Evolutionary conservation across 2,797 vertebrate species (phyloP).

Genomic region (Lemur catta): DNA sequence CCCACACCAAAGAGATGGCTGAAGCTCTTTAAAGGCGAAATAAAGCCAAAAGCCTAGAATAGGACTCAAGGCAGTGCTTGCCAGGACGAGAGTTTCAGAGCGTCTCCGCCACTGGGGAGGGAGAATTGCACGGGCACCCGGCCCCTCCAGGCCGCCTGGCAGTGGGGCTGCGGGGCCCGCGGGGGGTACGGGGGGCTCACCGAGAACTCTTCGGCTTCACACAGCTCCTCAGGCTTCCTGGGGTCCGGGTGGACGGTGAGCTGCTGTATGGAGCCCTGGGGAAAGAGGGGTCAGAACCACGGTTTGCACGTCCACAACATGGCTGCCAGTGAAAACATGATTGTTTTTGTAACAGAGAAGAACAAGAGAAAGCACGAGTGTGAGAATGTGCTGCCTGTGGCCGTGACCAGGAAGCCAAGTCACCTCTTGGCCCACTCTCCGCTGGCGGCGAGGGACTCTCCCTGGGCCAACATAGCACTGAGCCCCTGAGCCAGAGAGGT

Average conservation of each 20-base stretch:
- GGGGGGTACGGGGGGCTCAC: constrained; percentile 84
- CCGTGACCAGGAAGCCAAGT: neutral
- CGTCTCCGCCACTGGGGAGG: neutral
- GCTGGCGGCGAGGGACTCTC: neutral
- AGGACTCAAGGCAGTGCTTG: constrained; percentile 2
- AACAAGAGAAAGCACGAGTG: rapidly evolving
- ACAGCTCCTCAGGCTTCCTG: constrained; percentile 90
- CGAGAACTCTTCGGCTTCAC: constrained; percentile 94
- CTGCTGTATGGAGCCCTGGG: constrained; percentile 95
- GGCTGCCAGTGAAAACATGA: rapidly evolving
- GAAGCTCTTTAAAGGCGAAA: constrained; percentile 12
- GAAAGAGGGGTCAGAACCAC: neutral
- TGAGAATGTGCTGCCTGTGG: neutral
- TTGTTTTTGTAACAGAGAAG: rapidly evolving
- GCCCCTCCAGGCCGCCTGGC: neutral
- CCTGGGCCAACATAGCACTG: too few species aligned
- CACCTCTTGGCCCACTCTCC: neutral
- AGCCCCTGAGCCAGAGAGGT: neutral
- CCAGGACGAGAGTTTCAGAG: constrained; percentile 10
- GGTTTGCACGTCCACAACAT: rapidly evolving
- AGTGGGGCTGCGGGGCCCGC: neutral
- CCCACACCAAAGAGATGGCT: neutral
- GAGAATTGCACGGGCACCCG: neutral
- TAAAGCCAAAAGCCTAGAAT: constrained; percentile 45
- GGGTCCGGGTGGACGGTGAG: constrained; percentile 90